A percentile compares a stretch with the other conserved stretches of the same genome.
Evolutionary conservation across 2,888 invertebrate species (phyloP).

Genomic region (Trissolcus brochymenae): DNA sequence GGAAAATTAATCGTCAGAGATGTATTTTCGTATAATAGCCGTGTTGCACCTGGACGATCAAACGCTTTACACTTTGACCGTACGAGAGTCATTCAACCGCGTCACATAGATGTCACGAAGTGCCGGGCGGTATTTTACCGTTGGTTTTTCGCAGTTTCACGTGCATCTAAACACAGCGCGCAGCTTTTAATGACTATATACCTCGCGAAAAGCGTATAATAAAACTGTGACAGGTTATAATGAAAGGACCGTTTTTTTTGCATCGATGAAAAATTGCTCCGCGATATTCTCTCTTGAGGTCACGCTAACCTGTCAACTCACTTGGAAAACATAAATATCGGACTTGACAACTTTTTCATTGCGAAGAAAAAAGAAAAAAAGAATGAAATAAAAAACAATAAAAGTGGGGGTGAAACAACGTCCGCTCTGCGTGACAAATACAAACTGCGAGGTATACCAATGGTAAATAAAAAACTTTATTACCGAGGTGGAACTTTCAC

Average conservation of each 20-base stretch:
- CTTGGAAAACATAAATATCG: constrained; percentile 18
- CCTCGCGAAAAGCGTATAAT: constrained; percentile 21
- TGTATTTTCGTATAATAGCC: too few relatives aligned
- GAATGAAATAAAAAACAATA: neutral
- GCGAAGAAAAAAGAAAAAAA: neutral
- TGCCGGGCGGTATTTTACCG: constrained; percentile 29
- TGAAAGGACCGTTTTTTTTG: constrained; percentile 21
- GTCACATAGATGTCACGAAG: constrained; percentile 4
- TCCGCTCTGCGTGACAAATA: constrained; percentile 1
- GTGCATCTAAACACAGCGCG: constrained; percentile 22
- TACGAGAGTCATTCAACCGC: constrained; percentile 29
- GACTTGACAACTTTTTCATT: constrained; percentile 13
- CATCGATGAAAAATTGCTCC: constrained; percentile 26
- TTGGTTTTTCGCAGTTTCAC: constrained; percentile 21
- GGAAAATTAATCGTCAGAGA: too few relatives aligned
- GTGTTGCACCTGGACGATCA: too few relatives aligned
- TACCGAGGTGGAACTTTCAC: too few relatives aligned
- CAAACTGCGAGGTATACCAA: too few relatives aligned
- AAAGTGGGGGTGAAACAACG: constrained; percentile 1
- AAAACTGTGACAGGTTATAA: constrained; percentile 24
- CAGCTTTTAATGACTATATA: too few relatives aligned
- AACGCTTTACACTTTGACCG: constrained; percentile 20
- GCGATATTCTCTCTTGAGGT: constrained; percentile 14
- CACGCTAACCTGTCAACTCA: constrained; percentile 21
- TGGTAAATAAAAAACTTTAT: too few relatives aligned